phyloP scores from a whole-genome alignment of 2,888 invertebrate genomes.

The Esperia sulphurella region DNA sequence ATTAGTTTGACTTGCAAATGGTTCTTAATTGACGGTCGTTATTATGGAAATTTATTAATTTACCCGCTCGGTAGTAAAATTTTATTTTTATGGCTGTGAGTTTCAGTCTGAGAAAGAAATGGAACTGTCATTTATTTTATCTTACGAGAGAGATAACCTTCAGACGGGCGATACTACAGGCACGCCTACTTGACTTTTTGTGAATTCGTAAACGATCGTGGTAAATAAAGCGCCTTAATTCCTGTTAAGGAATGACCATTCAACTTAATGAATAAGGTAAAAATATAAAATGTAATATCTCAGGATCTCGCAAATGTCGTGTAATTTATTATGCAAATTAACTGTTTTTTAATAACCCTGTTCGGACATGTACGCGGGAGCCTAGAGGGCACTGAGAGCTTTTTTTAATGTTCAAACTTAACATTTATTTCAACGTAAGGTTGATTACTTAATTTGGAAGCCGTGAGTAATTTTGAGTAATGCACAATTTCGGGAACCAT shows the following conservation, averaged over 20 bases:
- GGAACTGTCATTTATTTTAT: conserved; percentile 1
- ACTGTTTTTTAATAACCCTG: conserved; percentile 30
- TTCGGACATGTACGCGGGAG: conserved; percentile 13
- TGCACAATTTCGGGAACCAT: conserved; percentile 8
- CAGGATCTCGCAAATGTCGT: conserved; percentile 16
- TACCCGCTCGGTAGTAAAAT: conserved; percentile 6
- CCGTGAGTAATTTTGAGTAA: conserved; percentile 5
- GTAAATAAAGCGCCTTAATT: conserved; percentile 1
- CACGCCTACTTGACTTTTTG: not conserved
- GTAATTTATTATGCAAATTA: conserved; percentile 37
- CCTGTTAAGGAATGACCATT: not conserved
- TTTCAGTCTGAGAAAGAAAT: conserved; percentile 1
- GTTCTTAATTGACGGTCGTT: conserved; percentile 17
- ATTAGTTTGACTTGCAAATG: conserved; percentile 26
- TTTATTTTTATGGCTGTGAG: conserved; percentile 5
- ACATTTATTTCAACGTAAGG: conserved; percentile 15
- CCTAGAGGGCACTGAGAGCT: conserved; percentile 22
- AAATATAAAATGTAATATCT: conserved; percentile 11
- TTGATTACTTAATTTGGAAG: conserved; percentile 31
- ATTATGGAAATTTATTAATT: conserved; percentile 24
- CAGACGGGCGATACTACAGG: not conserved
- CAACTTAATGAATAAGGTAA: not conserved
- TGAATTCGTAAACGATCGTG: not conserved
- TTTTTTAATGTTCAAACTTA: conserved; percentile 3
- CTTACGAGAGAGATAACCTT: not conserved